Evolutionary conservation across 2,113 vertebrate genomes (phyloP).

Genomic region (Centropus unirufus): DNA sequence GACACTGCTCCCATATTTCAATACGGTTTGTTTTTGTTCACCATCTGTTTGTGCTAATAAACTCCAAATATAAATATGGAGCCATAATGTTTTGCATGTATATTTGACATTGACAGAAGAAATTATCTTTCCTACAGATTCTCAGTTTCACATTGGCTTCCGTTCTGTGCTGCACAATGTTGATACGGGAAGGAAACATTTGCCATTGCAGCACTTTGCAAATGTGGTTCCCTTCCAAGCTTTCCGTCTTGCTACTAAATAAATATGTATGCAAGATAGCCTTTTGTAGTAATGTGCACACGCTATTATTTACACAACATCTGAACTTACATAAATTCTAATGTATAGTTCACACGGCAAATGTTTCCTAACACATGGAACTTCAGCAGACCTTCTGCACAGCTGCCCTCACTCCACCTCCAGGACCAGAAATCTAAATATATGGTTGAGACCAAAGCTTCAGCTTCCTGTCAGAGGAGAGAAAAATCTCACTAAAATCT

Average conservation of each 20-base stretch:
- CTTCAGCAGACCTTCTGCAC: neutral
- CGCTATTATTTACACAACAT: neutral
- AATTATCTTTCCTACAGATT: neutral
- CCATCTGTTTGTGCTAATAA: neutral
- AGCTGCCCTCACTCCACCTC: neutral
- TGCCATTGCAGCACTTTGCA: slow-evolving; percentile 16
- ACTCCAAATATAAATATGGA: neutral
- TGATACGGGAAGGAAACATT: neutral
- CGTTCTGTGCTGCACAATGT: neutral
- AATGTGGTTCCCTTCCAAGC: slow-evolving; percentile 5
- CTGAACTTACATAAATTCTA: neutral
- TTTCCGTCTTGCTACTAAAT: neutral
- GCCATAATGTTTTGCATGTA: neutral
- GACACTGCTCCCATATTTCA: neutral
- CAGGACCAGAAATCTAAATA: neutral
- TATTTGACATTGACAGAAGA: neutral
- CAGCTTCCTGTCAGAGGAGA: neutral
- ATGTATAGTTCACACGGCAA: neutral
- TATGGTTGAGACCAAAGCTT: neutral
- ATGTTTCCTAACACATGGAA: neutral
- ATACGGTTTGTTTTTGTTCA: neutral
- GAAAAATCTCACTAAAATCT: neutral
- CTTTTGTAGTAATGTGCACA: too few species aligned
- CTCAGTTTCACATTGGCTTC: neutral
- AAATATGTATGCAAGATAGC: slow-evolving; percentile 4